phyloP scores from a whole-genome alignment of 2,113 vertebrate genomes.

The Dasyornis broadbenti region DNA sequence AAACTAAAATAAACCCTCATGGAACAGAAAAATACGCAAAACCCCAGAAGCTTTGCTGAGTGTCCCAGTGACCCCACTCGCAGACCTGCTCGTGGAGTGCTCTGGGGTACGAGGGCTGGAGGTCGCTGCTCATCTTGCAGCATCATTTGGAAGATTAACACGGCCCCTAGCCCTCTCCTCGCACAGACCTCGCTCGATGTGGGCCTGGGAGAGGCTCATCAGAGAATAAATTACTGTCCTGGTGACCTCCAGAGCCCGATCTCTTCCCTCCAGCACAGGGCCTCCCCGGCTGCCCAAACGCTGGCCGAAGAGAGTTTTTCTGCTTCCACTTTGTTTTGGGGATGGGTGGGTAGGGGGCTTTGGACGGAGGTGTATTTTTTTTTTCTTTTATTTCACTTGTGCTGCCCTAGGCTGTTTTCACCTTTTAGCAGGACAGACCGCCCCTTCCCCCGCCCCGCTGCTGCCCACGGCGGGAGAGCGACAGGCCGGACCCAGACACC shows the following conservation, averaged over 20 bases:
- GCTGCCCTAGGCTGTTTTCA: background rate
- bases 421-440: background rate
- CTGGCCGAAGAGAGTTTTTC: background rate
- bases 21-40: background rate
- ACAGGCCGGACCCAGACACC: too few relatives aligned
- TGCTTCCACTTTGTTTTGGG: rapidly evolving
- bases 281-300: background rate
- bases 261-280: rapidly evolving
- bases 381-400: background rate
- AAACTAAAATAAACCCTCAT: background rate
- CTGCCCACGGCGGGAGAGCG: background rate
- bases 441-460: rapidly evolving
- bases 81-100: background rate
- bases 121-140: background rate
- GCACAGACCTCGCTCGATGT: background rate
- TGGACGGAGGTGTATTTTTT: rapidly evolving
- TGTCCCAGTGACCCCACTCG: rapidly evolving
- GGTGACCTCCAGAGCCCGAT: rapidly evolving
- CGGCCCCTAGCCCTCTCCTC: background rate
- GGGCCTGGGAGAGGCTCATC: background rate
- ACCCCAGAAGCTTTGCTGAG: background rate
- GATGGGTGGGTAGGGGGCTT: rapidly evolving
- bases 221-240: background rate
- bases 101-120: background rate
- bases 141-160: background rate